Percentiles rank a stretch among this genome's conserved stretches.
phyloP scores from a whole-genome alignment of 2,113 vertebrate species.

The Xiphorhynchus elegans region DNA sequence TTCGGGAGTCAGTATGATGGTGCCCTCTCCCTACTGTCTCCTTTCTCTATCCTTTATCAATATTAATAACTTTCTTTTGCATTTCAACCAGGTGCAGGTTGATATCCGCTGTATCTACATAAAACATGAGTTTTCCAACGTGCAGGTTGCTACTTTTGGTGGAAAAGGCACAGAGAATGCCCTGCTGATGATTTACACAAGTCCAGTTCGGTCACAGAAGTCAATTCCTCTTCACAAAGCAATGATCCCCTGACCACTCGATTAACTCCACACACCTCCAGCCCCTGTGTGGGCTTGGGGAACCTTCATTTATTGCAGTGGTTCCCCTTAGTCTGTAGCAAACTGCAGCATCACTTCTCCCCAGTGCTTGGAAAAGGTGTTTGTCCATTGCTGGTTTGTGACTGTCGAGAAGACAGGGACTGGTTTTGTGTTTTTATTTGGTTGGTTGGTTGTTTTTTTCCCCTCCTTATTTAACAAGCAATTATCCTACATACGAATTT shows the following conservation, averaged over 20 bases:
- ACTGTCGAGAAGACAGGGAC: background rate
- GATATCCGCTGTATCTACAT: background rate
- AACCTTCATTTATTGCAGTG: background rate
- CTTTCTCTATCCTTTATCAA: background rate
- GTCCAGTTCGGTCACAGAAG: background rate
- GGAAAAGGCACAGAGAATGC: background rate
- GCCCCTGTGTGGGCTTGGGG: background rate
- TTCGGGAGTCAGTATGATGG: background rate
- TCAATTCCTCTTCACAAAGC: background rate
- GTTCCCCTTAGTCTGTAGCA: background rate
- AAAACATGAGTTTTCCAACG: background rate
- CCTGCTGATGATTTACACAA: background rate
- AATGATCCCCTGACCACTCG: background rate
- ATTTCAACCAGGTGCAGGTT: background rate
- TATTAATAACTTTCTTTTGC: background rate
- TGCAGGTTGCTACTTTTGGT: background rate
- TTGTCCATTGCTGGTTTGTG: background rate
- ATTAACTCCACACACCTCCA: background rate
- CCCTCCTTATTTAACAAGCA: background rate
- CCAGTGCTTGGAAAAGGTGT: background rate
- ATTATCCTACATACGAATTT: background rate
- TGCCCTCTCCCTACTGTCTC: background rate
- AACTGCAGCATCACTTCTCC: background rate
- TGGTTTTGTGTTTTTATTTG: background rate
- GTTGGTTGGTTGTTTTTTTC: no score